These are phyloP conservation scores for Hirtodrosophila cameraria DNA, from an alignment of 2,888 invertebrate genomes.

Conservation along the genomic window DNA sequence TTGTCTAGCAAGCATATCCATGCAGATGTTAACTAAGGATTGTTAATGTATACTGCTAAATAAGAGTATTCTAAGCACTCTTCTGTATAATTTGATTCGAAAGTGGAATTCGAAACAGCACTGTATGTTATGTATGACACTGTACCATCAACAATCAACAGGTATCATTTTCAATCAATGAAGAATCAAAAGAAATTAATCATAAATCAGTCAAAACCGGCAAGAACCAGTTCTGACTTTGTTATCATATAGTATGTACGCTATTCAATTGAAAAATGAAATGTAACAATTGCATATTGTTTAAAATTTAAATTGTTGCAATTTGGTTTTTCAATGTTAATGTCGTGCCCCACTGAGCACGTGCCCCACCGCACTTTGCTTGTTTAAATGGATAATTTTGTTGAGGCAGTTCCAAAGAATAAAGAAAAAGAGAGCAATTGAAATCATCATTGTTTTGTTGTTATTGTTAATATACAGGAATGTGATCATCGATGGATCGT, in stretches of 20 bases:
- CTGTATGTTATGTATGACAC: no score
- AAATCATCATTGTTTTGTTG: slow-evolving; percentile 13
- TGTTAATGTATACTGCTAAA: no score
- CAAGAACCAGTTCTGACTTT: slow-evolving; percentile 2
- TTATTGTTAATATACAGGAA: slow-evolving; percentile 5
- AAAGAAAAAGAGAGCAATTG: slow-evolving; percentile 17
- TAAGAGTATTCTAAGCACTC: no score
- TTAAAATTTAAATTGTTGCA: slow-evolving; percentile 43
- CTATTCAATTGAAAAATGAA: slow-evolving; percentile 60
- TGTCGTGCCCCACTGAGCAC: slow-evolving; percentile 21
- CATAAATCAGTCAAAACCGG: neutral
- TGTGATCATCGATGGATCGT: slow-evolving; percentile 2
- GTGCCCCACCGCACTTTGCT: neutral
- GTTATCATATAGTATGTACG: slow-evolving; percentile 4
- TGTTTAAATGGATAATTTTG: slow-evolving; percentile 4
- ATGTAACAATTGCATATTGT: slow-evolving; percentile 34
- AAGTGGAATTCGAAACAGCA: no score
- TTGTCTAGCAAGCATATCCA: no score
- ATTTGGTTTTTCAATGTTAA: slow-evolving; percentile 19
- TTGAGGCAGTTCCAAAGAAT: slow-evolving; percentile 6
- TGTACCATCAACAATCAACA: no score
- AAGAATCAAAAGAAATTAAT: neutral
- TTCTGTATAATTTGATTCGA: no score
- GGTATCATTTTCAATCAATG: no score
- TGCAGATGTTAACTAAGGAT: no score